phyloP scores from a whole-genome alignment of 2,888 invertebrate species.

The Agrochola litura region DNA sequence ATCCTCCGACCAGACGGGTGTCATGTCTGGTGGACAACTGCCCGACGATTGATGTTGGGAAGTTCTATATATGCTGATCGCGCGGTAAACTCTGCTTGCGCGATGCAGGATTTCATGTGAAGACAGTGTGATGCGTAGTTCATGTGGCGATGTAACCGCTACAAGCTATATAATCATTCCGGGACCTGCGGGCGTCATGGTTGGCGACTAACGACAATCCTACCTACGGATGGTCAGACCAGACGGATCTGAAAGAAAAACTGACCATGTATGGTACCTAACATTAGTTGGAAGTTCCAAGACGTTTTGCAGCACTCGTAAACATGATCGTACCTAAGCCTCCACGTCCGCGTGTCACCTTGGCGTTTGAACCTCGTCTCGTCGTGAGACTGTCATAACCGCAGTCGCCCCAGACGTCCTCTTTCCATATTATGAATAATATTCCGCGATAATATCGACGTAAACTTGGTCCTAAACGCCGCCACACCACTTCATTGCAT shows the following conservation, averaged over 20 bases:
- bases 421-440: constrained; percentile 80
- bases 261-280: not conserved
- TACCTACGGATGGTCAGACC: not conserved
- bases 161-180: not conserved
- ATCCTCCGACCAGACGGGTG: too few species aligned
- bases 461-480: constrained; percentile 67
- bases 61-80: too few species aligned
- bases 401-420: constrained; percentile 75
- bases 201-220: not conserved
- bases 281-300: not conserved
- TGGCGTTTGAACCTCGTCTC: constrained; percentile 45
- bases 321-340: not conserved
- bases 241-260: not conserved
- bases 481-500: constrained; percentile 69
- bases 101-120: too few species aligned
- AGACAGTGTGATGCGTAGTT: too few species aligned
- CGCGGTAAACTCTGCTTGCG: too few species aligned
- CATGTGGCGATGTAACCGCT: too few species aligned
- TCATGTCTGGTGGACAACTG: too few species aligned
- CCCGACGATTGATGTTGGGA: too few species aligned
- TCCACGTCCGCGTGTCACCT: constrained; percentile 47
- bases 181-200: not conserved
- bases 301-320: not conserved
- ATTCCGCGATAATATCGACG: constrained; percentile 71
- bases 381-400: constrained; percentile 61